Conservation (phyloP, 2,888 invertebrate species). For the Pristionchus japonicus region DNA sequence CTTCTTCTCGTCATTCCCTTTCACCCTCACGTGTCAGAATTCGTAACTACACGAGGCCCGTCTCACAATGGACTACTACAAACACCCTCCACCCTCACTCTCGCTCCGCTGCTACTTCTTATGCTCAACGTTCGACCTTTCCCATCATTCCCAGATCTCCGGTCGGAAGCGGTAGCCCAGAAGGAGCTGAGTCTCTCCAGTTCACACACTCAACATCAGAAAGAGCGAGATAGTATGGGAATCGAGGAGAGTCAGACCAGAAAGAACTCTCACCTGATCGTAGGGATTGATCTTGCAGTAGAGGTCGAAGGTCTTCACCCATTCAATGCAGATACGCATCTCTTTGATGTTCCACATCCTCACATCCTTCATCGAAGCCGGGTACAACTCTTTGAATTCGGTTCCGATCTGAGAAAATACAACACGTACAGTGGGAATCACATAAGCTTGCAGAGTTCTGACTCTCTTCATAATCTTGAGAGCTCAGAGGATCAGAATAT, state of each 20-base stretch:
- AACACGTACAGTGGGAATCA: too few species aligned
- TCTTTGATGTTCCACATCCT: constrained; percentile 75
- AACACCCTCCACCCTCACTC: constrained; percentile 51
- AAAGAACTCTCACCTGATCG: constrained; percentile 70
- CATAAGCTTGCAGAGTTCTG: neutral
- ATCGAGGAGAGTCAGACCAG: too few species aligned
- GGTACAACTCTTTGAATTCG: constrained; percentile 71
- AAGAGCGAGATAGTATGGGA: too few species aligned
- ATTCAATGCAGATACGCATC: constrained; percentile 73
- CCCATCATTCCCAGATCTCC: constrained; percentile 49
- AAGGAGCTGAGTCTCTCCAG: too few species aligned
- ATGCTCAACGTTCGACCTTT: too few species aligned
- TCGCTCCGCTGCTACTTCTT: too few species aligned
- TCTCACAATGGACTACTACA: neutral
- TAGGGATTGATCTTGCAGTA: constrained; percentile 62
- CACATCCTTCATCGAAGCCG: constrained; percentile 75
- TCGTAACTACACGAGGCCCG: neutral
- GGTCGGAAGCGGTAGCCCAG: too few species aligned
- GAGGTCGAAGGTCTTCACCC: constrained; percentile 74
- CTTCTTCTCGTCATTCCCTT: neutral
- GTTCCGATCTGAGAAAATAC: constrained; percentile 69
- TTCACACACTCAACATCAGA: too few species aligned
- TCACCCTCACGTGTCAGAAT: constrained; percentile 18
- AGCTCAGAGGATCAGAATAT: neutral
- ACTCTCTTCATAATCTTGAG: too few species aligned